These are phyloP conservation scores for Chalcis sispes DNA, from an alignment of 2,888 invertebrate genomes.

Conservation along the genomic window DNA sequence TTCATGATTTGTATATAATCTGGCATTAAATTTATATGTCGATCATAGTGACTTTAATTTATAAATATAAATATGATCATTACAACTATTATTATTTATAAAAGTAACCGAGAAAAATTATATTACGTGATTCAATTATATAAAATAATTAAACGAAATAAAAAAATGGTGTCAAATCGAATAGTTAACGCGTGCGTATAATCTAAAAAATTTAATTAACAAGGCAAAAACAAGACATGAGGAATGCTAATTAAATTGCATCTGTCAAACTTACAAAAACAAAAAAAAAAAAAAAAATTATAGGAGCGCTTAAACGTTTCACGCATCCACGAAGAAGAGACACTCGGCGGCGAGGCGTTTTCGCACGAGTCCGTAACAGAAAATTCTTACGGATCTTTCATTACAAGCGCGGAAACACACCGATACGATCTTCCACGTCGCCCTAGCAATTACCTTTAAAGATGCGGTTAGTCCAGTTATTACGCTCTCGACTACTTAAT, in stretches of 20 bases:
- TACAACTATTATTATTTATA: no score
- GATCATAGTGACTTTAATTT: no score
- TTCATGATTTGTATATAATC: no score
- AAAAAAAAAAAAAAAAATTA: neutral
- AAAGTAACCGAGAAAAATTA: no score
- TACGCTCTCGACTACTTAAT: slow-evolving; percentile 32
- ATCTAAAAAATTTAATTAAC: no score
- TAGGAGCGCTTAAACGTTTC: slow-evolving; percentile 12
- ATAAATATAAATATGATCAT: no score
- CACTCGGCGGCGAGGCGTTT: slow-evolving; percentile 1
- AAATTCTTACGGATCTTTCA: slow-evolving; percentile 40
- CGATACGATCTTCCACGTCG: slow-evolving; percentile 37
- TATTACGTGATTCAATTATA: no score
- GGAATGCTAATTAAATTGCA: slow-evolving; percentile 14
- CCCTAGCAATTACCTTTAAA: slow-evolving; percentile 44
- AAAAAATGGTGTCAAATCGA: no score
- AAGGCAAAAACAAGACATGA: no score
- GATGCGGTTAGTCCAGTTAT: slow-evolving; percentile 24
- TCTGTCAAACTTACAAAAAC: neutral
- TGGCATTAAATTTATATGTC: no score
- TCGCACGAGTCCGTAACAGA: slow-evolving; percentile 10
- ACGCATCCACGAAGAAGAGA: slow-evolving; percentile 7
- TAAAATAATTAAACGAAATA: no score
- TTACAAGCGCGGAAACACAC: slow-evolving; percentile 18
- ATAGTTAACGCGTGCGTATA: neutral